Base-by-base conservation (phyloP, 2,888 invertebrate genomes). In the Neoaliturus tenellus region DNA sequence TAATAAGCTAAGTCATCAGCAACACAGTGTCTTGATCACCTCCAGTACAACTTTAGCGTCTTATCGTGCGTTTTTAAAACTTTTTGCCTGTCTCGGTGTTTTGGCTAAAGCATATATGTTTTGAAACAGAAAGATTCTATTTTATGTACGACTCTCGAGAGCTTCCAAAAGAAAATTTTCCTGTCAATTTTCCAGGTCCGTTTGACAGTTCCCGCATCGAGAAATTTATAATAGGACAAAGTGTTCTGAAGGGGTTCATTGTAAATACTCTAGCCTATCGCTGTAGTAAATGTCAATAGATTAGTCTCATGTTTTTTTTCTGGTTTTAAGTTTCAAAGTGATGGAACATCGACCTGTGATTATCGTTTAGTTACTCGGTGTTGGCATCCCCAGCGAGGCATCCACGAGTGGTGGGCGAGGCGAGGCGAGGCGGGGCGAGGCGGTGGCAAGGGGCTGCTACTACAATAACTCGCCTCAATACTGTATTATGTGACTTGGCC, bases 141-240 rank as follows among this genome's bases (percentile, higher is more conserved):
- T 82, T 73, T 73, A 55, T 73, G 67, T 69, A 73, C 33, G 39
- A 73, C 41, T 33, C 58, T 55, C 48, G 71, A 81, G 82, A 73
- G 82, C 82, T 82, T 82, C 82, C 82, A 82, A 58, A 10, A 67
- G 31, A 31, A 62, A 81, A 48, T 69, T 80, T 80, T 80, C 44
- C 67, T 51, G 67, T 69, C 69, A 81, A 58, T 44, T 81, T 69
- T 75, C 25, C 75, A 75, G 75, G 75, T 48, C 75, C 48, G 75
- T 48, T 75, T 75, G 35, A 48, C 41, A 41, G 48, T 41, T 41
- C 62, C 58, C 39, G 81, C 35, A 39, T 17, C 25, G 58, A 67
- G 81, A 81, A 39, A 55, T 82, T 82, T 82, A 82, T 82, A 82
- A 71, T 82, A 82, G 82, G 82, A 35, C 55, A 23, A 51, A 73